Conservation (phyloP, 2,797 vertebrate species). For the Manis crassicaudata region DNA sequence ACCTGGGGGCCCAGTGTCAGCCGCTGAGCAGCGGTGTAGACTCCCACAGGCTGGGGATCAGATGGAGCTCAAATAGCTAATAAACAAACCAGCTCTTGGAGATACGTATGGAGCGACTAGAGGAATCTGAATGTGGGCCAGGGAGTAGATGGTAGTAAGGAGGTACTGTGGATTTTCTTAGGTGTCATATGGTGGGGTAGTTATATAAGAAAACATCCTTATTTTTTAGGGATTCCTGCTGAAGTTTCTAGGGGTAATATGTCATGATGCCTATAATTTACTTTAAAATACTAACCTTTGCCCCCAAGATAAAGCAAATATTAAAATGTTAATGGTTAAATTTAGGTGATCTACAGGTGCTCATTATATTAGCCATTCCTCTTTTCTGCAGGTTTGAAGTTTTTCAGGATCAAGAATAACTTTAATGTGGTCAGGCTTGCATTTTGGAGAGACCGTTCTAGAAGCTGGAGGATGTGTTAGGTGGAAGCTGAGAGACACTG, state of each 20-base stretch:
- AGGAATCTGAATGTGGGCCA: rapidly evolving
- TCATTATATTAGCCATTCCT: not conserved
- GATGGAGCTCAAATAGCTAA: not conserved
- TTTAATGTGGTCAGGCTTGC: not conserved
- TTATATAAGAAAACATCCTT: not conserved
- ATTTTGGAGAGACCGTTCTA: not conserved
- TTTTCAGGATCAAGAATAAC: not conserved
- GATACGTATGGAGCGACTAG: rapidly evolving
- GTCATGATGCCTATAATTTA: not conserved
- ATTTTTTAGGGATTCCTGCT: not conserved
- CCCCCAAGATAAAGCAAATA: not conserved
- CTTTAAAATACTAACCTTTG: not conserved
- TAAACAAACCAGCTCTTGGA: not conserved
- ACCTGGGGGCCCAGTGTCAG: not conserved
- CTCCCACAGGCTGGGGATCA: not conserved
- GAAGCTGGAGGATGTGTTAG: not conserved
- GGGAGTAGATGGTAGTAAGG: not conserved
- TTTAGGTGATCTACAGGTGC: not conserved
- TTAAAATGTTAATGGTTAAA: not conserved
- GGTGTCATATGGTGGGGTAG: not conserved
- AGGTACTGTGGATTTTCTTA: not conserved
- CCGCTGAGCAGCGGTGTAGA: not conserved
- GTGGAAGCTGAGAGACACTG: not conserved
- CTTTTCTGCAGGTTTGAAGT: not conserved
- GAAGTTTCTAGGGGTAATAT: not conserved